These are phyloP conservation scores for Dinoponera quadriceps DNA, from an alignment of 1,140 invertebrate genomes.

Conservation along the genomic window DNA sequence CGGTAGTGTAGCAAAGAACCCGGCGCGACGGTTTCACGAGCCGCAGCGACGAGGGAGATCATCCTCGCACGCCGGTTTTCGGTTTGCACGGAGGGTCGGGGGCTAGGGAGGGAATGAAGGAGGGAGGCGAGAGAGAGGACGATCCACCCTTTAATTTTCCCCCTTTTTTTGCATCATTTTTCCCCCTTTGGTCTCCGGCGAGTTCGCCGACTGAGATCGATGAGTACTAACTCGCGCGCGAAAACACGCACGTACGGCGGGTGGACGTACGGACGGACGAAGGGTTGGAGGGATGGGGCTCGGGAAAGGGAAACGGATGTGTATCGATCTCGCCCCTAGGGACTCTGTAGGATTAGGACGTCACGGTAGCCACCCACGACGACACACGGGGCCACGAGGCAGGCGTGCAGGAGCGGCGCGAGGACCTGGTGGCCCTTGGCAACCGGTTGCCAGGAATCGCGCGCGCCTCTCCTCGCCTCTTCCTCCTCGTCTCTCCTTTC, in stretches of 20 bases:
- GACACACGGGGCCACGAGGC: constrained; percentile 48
- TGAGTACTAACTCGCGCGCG: constrained; percentile 67
- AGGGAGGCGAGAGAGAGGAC: background rate
- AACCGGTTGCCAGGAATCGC: constrained; percentile 58
- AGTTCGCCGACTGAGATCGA: constrained; percentile 56
- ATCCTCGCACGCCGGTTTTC: constrained; percentile 13
- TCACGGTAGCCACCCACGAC: constrained; percentile 74
- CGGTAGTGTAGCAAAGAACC: too few species aligned
- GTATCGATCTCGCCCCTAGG: constrained; percentile 81
- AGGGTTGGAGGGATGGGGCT: constrained; percentile 36
- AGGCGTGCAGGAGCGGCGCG: constrained; percentile 65
- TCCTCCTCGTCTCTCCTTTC: background rate
- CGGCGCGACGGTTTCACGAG: constrained; percentile 1
- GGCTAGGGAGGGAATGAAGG: too few species aligned
- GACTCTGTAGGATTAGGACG: constrained; percentile 74
- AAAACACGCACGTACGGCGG: constrained; percentile 59
- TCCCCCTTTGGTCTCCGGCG: constrained; percentile 27
- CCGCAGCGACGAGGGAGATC: background rate
- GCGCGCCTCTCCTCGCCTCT: constrained; percentile 7
- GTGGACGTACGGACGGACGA: constrained; percentile 27
- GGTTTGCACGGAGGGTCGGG: background rate
- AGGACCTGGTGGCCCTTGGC: constrained; percentile 63
- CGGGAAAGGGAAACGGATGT: constrained; percentile 72
- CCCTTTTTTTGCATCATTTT: background rate
- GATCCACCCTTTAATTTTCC: constrained; percentile 1